A percentile compares a stretch with the other conserved stretches of the same genome.
Conservation (phyloP, 2,797 vertebrate species). For the Aphelocoma californica region DNA sequence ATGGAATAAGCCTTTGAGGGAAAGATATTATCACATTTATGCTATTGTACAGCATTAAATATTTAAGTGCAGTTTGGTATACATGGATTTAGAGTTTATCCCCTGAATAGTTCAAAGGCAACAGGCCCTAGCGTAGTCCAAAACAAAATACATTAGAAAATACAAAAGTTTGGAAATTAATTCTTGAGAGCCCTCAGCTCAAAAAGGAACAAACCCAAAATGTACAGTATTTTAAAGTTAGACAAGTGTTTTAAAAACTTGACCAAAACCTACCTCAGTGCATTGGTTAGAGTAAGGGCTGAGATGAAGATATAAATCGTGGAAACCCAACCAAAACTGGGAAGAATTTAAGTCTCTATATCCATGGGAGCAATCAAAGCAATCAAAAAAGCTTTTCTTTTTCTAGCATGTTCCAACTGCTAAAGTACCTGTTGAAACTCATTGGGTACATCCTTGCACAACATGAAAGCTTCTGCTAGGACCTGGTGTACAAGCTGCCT, state of each 20-base stretch:
- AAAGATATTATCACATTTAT: neutral
- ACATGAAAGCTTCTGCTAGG: neutral
- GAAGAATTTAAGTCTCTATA: neutral
- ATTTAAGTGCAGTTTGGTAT: neutral
- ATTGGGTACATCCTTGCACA: neutral
- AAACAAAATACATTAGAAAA: neutral
- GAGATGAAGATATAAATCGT: neutral
- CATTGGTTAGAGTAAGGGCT: neutral
- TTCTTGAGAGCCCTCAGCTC: neutral
- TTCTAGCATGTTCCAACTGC: fast-evolving
- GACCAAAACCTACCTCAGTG: neutral
- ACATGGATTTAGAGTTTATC: neutral
- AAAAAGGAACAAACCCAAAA: neutral
- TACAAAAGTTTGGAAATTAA: neutral
- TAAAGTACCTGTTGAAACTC: neutral
- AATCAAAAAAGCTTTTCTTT: neutral
- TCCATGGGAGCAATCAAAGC: neutral
- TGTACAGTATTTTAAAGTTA: neutral
- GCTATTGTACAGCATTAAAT: neutral
- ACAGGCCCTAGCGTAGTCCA: neutral
- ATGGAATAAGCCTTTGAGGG: neutral
- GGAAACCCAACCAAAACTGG: neutral
- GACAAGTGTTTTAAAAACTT: neutral
- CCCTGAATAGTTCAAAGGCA: neutral
- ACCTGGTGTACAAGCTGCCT: neutral